phyloP scores from a whole-genome alignment of 2,888 invertebrate species.

The Caprella mutica region DNA sequence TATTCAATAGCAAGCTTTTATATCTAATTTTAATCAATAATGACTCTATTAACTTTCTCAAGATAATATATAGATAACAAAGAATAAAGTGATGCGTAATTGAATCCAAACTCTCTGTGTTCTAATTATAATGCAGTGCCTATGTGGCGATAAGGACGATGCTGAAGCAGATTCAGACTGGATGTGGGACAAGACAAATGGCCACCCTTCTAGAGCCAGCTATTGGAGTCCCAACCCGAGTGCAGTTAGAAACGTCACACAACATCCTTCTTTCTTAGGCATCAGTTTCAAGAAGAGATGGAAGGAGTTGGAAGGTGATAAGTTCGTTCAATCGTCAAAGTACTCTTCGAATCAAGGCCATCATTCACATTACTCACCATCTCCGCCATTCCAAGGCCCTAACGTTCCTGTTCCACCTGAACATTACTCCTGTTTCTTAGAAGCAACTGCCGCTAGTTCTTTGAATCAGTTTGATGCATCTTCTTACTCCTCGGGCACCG shows the following conservation, averaged over 20 bases:
- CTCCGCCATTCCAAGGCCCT: neutral
- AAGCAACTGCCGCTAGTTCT: slow-evolving; percentile 21
- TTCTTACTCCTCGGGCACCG: slow-evolving; percentile 25
- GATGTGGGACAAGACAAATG: slow-evolving; percentile 10
- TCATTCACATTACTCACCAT: neutral
- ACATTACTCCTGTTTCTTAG: slow-evolving; percentile 27
- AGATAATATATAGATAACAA: too few species aligned
- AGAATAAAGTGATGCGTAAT: too few species aligned
- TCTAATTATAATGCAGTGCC: slow-evolving; percentile 29
- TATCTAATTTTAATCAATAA: too few species aligned
- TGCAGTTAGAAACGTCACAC: neutral
- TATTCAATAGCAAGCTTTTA: too few species aligned
- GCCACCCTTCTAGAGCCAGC: slow-evolving; percentile 9
- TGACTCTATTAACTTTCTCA: too few species aligned
- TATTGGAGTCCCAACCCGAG: slow-evolving; percentile 25
- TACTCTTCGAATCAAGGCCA: neutral
- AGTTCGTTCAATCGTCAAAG: neutral
- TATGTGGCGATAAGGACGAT: slow-evolving; percentile 13
- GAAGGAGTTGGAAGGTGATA: slow-evolving; percentile 16
- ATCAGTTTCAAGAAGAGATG: slow-evolving; percentile 22
- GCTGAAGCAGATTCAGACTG: slow-evolving; percentile 11
- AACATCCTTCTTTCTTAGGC: slow-evolving; percentile 11
- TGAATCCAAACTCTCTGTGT: too few species aligned
- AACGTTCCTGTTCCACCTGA: slow-evolving; percentile 16
- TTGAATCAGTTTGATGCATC: slow-evolving; percentile 19